A percentile compares a stretch with the other conserved stretches of the same genome.
phyloP scores from a whole-genome alignment of 2,113 vertebrate genomes.

The Muntiacus muntjak region DNA sequence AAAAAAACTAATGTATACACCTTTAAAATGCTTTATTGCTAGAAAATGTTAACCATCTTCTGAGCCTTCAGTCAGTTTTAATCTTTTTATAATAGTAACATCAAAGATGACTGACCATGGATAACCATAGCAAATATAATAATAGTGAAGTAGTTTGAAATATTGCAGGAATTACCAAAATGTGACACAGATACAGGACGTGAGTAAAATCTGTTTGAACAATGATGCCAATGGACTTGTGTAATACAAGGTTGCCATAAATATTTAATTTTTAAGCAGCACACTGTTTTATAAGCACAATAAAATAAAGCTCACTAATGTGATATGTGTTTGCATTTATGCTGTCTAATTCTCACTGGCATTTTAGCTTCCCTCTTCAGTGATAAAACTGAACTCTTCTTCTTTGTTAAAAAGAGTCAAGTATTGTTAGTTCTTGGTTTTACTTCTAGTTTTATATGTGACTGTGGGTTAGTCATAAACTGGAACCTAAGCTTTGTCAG shows the following conservation, averaged over 20 bases:
- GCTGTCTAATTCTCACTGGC: conserved; percentile 1
- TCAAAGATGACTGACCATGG: not conserved
- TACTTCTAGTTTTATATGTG: not conserved
- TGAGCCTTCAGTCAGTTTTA: not conserved
- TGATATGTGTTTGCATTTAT: not conserved
- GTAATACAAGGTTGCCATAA: not conserved
- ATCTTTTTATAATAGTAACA: not conserved
- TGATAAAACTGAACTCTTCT: not conserved
- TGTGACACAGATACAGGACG: not conserved
- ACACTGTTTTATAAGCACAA: not conserved
- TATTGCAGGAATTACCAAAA: not conserved
- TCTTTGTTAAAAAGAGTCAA: not conserved
- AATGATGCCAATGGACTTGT: not conserved
- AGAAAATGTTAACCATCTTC: not conserved
- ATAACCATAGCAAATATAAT: not conserved
- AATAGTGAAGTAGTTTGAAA: not conserved
- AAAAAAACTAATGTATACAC: not conserved
- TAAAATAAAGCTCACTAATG: not conserved
- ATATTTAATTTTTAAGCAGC: not conserved
- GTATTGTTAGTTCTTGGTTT: not conserved
- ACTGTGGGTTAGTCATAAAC: not conserved
- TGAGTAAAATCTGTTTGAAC: not conserved
- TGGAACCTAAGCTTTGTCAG: not conserved
- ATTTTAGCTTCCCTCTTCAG: conserved; percentile 9
- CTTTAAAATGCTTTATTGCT: not conserved